These are phyloP conservation scores for Microctenopoma steveboyesi DNA, from an alignment of 2,797 vertebrate species.

Conservation along the genomic window DNA sequence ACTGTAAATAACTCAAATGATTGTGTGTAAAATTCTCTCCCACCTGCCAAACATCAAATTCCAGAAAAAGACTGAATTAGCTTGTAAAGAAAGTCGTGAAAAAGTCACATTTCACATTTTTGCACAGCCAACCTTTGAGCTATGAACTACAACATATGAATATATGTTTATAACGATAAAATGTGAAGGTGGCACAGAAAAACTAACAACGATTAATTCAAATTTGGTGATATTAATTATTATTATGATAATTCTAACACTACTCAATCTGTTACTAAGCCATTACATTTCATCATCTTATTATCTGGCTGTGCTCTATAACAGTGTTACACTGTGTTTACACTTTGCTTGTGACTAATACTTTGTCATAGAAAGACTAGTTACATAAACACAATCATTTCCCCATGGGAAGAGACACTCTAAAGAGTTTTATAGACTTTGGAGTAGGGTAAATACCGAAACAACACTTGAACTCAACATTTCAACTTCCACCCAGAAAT, in stretches of 20 bases:
- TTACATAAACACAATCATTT: conserved; percentile 25
- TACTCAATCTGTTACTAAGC: conserved; percentile 7
- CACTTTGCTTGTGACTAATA: conserved; percentile 12
- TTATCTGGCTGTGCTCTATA: conserved; percentile 1
- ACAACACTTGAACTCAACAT: conserved; percentile 19
- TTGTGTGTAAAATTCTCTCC: too few species aligned
- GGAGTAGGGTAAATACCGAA: neutral
- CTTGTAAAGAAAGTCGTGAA: neutral
- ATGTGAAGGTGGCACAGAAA: too few species aligned
- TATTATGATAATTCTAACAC: conserved; percentile 1
- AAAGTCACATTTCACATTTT: too few species aligned
- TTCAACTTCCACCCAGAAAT: conserved; percentile 18
- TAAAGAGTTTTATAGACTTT: conserved; percentile 5
- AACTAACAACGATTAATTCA: too few species aligned
- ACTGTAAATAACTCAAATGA: neutral
- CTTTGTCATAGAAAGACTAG: conserved; percentile 5
- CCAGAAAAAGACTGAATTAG: neutral
- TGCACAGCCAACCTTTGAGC: too few species aligned
- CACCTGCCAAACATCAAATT: too few species aligned
- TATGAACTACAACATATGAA: too few species aligned
- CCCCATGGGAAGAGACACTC: neutral
- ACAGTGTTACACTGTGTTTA: conserved; percentile 12
- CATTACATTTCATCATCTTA: neutral
- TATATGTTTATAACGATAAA: too few species aligned
- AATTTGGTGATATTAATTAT: neutral